Conservation (phyloP, 2,113 vertebrate species). For the Poicephalus meyeri region DNA sequence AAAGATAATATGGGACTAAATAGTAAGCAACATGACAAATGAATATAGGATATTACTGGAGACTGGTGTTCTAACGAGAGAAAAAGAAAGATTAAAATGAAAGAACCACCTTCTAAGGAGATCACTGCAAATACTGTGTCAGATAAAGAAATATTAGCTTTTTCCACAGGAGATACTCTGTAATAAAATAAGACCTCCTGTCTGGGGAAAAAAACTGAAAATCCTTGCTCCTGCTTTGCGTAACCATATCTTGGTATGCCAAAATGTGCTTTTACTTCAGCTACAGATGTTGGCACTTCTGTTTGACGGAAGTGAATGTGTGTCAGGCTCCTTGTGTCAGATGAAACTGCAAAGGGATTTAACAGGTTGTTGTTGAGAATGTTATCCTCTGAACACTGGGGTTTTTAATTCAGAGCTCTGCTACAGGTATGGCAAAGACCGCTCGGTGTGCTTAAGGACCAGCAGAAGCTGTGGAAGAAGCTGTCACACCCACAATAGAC, state of each 20-base stretch:
- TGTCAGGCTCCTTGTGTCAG: neutral
- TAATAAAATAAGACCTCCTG: neutral
- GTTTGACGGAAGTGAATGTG: neutral
- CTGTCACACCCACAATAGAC: neutral
- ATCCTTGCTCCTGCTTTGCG: neutral
- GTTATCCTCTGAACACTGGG: neutral
- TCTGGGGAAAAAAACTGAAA: neutral
- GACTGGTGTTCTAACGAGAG: neutral
- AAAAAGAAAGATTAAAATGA: neutral
- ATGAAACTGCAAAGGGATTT: neutral
- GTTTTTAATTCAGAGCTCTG: neutral
- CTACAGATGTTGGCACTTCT: neutral
- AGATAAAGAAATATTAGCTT: neutral
- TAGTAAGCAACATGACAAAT: neutral
- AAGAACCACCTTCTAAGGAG: neutral
- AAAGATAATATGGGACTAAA: neutral
- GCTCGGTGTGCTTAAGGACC: neutral
- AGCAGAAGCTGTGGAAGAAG: neutral
- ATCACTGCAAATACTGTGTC: neutral
- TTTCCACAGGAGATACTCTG: neutral
- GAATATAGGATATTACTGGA: neutral
- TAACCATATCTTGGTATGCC: neutral
- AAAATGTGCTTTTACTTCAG: neutral
- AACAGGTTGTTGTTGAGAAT: neutral
- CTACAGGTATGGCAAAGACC: neutral